Percentiles rank a stretch among this genome's conserved stretches.
Conservation (phyloP, 2,113 vertebrate genomes). For the Ammospiza nelsoni region DNA sequence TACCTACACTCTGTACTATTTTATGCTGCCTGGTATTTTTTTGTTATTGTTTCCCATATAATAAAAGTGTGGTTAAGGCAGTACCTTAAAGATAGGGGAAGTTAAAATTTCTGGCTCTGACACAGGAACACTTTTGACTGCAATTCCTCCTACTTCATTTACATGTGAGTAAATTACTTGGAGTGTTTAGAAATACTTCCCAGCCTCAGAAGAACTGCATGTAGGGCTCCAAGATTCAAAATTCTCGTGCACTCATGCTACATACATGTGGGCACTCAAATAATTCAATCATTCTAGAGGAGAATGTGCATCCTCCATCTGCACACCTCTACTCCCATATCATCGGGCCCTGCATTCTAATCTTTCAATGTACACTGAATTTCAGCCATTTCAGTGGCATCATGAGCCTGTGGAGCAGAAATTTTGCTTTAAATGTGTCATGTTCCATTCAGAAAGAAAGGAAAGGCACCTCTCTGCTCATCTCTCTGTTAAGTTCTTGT, state of each 20-base stretch:
- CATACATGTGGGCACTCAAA: not conserved
- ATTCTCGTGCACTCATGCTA: not conserved
- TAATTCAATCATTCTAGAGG: not conserved
- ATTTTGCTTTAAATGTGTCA: not conserved
- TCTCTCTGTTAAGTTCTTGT: not conserved
- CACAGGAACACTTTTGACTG: not conserved
- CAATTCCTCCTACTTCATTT: not conserved
- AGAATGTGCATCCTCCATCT: not conserved
- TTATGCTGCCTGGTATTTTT: not conserved
- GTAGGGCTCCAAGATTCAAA: not conserved
- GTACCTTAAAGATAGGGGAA: not conserved
- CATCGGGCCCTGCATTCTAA: not conserved
- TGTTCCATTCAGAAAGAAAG: not conserved
- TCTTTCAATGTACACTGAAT: not conserved
- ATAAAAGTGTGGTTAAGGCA: not conserved
- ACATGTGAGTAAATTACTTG: not conserved
- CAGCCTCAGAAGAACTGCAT: not conserved
- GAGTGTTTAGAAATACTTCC: not conserved
- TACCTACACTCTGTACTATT: not conserved
- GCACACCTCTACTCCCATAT: not conserved
- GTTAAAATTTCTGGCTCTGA: not conserved
- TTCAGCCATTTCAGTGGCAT: not conserved
- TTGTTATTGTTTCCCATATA: not conserved
- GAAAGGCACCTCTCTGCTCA: not conserved
- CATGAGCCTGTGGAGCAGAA: not conserved